phyloP scores from a whole-genome alignment of 2,888 invertebrate species.

The Cephus runcator region DNA sequence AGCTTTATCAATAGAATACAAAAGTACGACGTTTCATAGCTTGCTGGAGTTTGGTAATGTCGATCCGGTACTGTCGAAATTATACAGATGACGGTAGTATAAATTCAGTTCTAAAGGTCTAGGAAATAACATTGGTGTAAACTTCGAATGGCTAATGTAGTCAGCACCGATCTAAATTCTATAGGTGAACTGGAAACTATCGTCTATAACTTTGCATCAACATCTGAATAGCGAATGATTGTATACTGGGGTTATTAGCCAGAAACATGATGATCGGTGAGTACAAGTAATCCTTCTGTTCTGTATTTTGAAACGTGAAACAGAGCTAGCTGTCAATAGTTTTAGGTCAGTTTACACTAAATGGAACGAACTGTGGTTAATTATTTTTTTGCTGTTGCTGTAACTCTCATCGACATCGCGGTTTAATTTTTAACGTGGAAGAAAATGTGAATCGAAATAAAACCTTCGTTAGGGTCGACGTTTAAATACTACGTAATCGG shows the following conservation, averaged over 20 bases:
- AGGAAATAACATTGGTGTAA: not conserved
- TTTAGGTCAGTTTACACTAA: no score
- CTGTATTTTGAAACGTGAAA: not conserved
- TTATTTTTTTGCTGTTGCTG: not conserved
- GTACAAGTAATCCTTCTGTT: not conserved
- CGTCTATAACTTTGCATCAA: not conserved
- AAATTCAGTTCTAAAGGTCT: no score
- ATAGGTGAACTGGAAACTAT: not conserved
- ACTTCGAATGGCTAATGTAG: not conserved
- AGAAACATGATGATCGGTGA: not conserved
- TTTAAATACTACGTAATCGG: not conserved
- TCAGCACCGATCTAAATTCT: not conserved
- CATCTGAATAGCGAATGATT: not conserved
- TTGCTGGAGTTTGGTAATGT: not conserved
- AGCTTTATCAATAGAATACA: no score
- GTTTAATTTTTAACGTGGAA: not conserved
- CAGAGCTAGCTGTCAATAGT: not conserved
- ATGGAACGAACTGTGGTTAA: not conserved
- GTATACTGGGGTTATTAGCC: not conserved
- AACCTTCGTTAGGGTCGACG: not conserved
- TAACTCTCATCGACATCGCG: not conserved
- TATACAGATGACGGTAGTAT: no score
- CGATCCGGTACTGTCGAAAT: not conserved
- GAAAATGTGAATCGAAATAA: not conserved
- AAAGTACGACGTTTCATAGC: no score